phyloP scores from a whole-genome alignment of 2,113 vertebrate genomes.

The Grallaria varia region DNA sequence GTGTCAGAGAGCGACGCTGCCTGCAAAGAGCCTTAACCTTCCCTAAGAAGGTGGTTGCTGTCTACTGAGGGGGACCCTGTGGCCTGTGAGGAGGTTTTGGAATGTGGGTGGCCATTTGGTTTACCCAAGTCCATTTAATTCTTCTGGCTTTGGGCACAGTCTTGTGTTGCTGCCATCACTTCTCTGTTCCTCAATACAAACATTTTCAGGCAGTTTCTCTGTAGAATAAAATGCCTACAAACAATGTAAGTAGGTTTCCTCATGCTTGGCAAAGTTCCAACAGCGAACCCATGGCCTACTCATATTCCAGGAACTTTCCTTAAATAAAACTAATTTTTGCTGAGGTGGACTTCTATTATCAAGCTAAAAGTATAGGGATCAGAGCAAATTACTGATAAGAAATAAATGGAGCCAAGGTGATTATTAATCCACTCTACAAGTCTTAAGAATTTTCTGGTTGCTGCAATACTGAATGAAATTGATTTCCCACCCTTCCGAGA shows the following conservation, averaged over 20 bases:
- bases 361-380: neutral
- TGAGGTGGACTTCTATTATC: neutral
- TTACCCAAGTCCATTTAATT: neutral
- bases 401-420: neutral
- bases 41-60: neutral
- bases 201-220: neutral
- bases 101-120: neutral
- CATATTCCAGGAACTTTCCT: neutral
- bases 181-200: neutral
- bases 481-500: neutral
- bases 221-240: neutral
- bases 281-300: neutral
- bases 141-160: neutral
- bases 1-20: neutral
- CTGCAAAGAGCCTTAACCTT: neutral
- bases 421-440: neutral
- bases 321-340: neutral
- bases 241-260: neutral
- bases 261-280: neutral
- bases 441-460: neutral
- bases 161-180: neutral
- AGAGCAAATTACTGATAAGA: neutral
- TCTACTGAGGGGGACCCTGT: neutral
- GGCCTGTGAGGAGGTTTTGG: neutral
- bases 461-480: neutral